A percentile compares a stretch with the other conserved stretches of the same genome.
Conservation (phyloP, 2,888 invertebrate species). For the Heterodera filipjevi region DNA sequence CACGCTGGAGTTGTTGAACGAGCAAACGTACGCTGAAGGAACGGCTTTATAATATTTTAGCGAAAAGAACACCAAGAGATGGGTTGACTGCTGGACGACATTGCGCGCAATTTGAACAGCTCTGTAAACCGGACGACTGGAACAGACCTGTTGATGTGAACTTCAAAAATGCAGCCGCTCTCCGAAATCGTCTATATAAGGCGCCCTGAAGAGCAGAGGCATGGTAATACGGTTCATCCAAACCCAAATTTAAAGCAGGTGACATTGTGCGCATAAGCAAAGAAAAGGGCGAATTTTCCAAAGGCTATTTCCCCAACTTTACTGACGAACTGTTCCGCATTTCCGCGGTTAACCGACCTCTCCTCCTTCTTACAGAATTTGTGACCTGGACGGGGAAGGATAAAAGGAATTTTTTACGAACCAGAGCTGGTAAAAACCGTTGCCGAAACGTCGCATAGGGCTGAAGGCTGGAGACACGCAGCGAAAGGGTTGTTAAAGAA, state of each 20-base stretch:
- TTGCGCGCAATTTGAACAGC: conserved; percentile 20
- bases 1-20: conserved; percentile 28
- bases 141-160: background rate
- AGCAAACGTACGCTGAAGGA: conserved; percentile 28
- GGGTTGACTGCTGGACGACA: conserved; percentile 19
- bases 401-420: conserved; percentile 11
- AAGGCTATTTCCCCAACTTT: background rate
- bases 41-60: conserved; percentile 28
- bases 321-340: background rate
- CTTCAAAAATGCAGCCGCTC: background rate
- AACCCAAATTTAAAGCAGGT: background rate
- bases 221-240: no score
- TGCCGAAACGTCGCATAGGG: background rate
- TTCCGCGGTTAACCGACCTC: background rate
- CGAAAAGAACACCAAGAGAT: conserved; percentile 21
- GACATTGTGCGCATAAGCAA: conserved; percentile 11
- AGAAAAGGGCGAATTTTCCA: conserved; percentile 5
- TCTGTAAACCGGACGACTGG: background rate
- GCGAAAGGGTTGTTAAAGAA: background rate
- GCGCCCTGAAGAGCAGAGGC: no score
- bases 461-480: background rate
- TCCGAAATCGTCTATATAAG: background rate
- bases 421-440: conserved; percentile 2
- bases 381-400: conserved; percentile 3
- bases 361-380: background rate